These are phyloP conservation scores for Falco columbarius DNA, from an alignment of 2,797 vertebrate genomes.

Conservation along the genomic window DNA sequence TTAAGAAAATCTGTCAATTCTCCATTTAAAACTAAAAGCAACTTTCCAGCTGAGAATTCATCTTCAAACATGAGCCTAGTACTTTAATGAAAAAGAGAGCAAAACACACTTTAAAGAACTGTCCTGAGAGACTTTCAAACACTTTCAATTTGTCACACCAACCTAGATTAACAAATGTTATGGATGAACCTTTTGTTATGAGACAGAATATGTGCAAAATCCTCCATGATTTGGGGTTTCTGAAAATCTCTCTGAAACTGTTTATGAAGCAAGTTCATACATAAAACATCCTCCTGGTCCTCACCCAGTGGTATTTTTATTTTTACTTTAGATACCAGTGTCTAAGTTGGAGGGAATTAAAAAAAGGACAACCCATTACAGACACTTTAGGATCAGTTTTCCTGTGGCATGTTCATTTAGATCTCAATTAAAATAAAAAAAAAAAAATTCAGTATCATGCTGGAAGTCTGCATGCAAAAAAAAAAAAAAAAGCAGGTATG, in stretches of 20 bases:
- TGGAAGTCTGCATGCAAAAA: not conserved
- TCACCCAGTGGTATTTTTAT: not conserved
- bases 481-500: not conserved
- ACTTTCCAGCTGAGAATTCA: constrained; percentile 44
- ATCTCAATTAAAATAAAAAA: not conserved
- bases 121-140: constrained; percentile 52
- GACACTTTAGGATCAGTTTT: not conserved
- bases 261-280: not conserved
- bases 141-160: constrained; percentile 26
- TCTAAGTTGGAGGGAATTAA: not conserved
- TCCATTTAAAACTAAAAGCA: constrained; percentile 50
- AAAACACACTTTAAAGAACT: constrained; percentile 43
- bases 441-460: not conserved
- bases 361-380: not conserved
- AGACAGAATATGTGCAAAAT: not conserved
- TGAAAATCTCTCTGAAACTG: not conserved
- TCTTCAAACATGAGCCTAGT: constrained; percentile 53
- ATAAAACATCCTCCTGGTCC: not conserved
- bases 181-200: not conserved
- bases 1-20: constrained; percentile 32
- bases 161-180: not conserved
- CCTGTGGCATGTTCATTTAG: not conserved
- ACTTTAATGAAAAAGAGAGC: constrained; percentile 32
- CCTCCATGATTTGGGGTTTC: not conserved
- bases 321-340: not conserved